A percentile compares a stretch with the other conserved stretches of the same genome.
phyloP scores from a whole-genome alignment of 1,140 invertebrate genomes.

The Radopholus similis region DNA sequence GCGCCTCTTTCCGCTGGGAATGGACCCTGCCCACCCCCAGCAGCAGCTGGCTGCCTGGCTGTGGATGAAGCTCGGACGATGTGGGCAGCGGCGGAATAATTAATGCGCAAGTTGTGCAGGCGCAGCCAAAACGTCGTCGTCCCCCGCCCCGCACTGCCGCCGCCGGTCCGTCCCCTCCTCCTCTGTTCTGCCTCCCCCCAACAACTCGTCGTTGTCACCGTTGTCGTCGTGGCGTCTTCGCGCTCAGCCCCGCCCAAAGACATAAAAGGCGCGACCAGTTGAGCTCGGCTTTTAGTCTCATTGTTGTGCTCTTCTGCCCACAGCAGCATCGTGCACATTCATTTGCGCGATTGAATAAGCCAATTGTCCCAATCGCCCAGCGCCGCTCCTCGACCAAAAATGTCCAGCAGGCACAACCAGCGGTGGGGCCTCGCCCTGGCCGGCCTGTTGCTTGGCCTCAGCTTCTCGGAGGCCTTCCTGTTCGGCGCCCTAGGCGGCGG shows the following conservation, averaged over 20 bases:
- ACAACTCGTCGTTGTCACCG: neutral
- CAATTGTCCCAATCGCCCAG: neutral
- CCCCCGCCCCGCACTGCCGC: too few species aligned
- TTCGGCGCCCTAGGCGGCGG: neutral
- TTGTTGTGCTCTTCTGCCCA: too few species aligned
- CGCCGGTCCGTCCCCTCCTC: neutral
- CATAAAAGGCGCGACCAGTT: constrained; percentile 2
- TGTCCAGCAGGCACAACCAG: neutral
- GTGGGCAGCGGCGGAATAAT: too few species aligned
- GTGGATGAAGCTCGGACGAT: too few species aligned
- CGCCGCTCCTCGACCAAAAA: neutral
- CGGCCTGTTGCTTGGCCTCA: neutral
- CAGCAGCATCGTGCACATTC: neutral
- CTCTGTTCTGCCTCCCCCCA: neutral
- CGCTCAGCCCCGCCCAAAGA: neutral
- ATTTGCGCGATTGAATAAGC: neutral
- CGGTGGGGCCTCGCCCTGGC: neutral
- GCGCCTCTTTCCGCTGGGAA: too few species aligned
- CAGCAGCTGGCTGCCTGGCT: too few species aligned
- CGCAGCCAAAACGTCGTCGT: too few species aligned
- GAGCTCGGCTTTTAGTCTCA: constrained; percentile 1
- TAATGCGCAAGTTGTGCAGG: too few species aligned
- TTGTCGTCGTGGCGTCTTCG: neutral
- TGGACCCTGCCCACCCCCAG: too few species aligned
- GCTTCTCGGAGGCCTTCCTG: neutral